These are phyloP conservation scores for Dicyrtomina minuta DNA, from an alignment of 2,888 invertebrate species.

Conservation along the genomic window DNA sequence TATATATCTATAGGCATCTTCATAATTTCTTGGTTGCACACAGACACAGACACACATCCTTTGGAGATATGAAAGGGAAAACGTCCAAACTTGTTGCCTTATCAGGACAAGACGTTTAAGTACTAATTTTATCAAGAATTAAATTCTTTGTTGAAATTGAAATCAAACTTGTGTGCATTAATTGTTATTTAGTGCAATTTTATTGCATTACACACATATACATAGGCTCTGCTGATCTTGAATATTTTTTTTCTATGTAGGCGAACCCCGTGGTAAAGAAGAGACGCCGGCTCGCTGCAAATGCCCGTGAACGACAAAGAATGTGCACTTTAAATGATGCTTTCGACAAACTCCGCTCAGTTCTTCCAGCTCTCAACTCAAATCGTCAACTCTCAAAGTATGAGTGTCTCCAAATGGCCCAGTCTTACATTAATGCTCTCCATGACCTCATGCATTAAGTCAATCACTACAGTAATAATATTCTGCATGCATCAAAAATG, in stretches of 20 bases:
- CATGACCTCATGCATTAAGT: conserved; percentile 76
- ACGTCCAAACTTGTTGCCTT: no score
- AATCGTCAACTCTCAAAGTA: conserved; percentile 92
- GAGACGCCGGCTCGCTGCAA: conserved; percentile 84
- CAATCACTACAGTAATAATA: background rate
- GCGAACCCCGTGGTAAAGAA: conserved; percentile 78
- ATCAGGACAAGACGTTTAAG: background rate
- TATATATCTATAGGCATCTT: no score
- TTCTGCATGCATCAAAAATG: background rate
- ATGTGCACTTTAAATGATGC: conserved; percentile 95
- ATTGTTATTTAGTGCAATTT: background rate
- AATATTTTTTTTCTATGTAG: conserved; percentile 55
- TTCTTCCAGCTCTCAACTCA: conserved; percentile 87
- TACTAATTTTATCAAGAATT: background rate
- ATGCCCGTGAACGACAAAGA: conserved; percentile 84
- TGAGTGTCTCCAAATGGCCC: conserved; percentile 96
- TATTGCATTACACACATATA: no score
- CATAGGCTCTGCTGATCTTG: no score
- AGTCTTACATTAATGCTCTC: conserved; percentile 88
- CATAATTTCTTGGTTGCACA: no score
- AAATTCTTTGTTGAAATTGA: background rate
- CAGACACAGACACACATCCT: no score
- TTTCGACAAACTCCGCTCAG: conserved; percentile 84
- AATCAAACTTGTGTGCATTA: background rate
- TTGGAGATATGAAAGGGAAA: no score